Conservation (phyloP, 2,888 invertebrate species). For the Drosophila limbata region DNA sequence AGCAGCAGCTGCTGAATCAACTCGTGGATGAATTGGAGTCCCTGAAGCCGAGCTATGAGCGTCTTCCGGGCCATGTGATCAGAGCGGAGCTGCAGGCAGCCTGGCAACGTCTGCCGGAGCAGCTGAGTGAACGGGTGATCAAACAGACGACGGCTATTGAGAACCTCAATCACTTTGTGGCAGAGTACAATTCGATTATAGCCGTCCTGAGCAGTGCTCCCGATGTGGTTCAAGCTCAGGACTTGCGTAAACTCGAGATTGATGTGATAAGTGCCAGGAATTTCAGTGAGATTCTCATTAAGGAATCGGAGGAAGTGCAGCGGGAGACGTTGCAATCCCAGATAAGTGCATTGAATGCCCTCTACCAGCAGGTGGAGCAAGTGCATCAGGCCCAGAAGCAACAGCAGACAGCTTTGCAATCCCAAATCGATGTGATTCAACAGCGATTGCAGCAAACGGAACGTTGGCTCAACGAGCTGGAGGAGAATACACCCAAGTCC, state of each 20-base stretch:
- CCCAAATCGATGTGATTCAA: constrained; percentile 81
- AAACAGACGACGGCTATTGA: constrained; percentile 85
- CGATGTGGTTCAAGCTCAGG: constrained; percentile 69
- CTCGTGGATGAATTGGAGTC: constrained; percentile 77
- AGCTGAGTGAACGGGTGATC: constrained; percentile 83
- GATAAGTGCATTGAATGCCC: constrained; percentile 81
- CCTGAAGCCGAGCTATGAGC: constrained; percentile 70
- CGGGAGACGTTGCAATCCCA: constrained; percentile 74
- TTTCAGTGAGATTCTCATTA: constrained; percentile 84
- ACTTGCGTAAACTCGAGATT: constrained; percentile 84
- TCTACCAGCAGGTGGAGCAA: constrained; percentile 81
- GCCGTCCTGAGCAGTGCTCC: constrained; percentile 69
- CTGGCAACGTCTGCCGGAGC: constrained; percentile 83
- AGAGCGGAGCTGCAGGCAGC: constrained; percentile 76
- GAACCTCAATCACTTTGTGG: constrained; percentile 84
- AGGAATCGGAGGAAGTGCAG: constrained; percentile 81
- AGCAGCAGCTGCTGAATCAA: constrained; percentile 79
- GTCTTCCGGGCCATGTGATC: constrained; percentile 63
- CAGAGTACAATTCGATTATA: constrained; percentile 83
- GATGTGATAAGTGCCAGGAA: constrained; percentile 85
- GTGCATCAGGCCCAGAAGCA: constrained; percentile 78
- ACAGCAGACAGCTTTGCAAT: constrained; percentile 76
- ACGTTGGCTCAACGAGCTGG: constrained; percentile 88
- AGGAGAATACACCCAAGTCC: constrained; percentile 88
- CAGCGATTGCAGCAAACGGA: constrained; percentile 84